Conservation (phyloP, 2,888 invertebrate species). For the Epinotia bilunana region DNA sequence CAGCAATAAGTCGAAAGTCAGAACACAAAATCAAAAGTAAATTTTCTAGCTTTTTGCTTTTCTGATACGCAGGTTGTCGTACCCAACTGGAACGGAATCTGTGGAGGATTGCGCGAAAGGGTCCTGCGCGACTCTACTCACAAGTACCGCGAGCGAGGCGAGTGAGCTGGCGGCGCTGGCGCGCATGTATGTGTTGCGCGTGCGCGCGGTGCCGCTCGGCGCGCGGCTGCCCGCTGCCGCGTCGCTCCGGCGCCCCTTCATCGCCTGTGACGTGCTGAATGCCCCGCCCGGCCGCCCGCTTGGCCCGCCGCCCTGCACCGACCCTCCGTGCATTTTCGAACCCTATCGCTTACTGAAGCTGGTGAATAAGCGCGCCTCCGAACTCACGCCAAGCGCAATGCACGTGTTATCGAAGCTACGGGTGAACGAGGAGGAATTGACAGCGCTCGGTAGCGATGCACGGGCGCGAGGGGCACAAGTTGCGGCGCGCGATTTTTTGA, state of each 20-base stretch:
- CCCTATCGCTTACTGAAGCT: slow-evolving; percentile 68
- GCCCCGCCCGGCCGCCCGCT: slow-evolving; percentile 50
- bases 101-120: slow-evolving; percentile 80
- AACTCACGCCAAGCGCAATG: slow-evolving; percentile 60
- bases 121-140: slow-evolving; percentile 60
- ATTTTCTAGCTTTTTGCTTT: too few relatives aligned
- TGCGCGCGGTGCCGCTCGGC: slow-evolving; percentile 53
- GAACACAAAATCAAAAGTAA: too few relatives aligned
- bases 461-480: slow-evolving; percentile 49
- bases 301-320: slow-evolving; percentile 66
- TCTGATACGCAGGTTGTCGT: slow-evolving; percentile 46
- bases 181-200: slow-evolving; percentile 52
- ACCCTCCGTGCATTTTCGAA: slow-evolving; percentile 66
- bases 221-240: slow-evolving; percentile 44
- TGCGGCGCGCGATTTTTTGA: slow-evolving; percentile 55
- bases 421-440: slow-evolving; percentile 55
- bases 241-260: slow-evolving; percentile 41
- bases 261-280: slow-evolving; percentile 57
- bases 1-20: too few relatives aligned
- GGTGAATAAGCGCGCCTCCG: slow-evolving; percentile 63
- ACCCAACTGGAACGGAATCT: slow-evolving; percentile 81
- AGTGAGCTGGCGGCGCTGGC: slow-evolving; percentile 54
- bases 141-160: slow-evolving; percentile 60
- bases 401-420: slow-evolving; percentile 60
- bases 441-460: slow-evolving; percentile 52